Conservation (phyloP, 2,797 vertebrate genomes). For the Lerista edwardsae region DNA sequence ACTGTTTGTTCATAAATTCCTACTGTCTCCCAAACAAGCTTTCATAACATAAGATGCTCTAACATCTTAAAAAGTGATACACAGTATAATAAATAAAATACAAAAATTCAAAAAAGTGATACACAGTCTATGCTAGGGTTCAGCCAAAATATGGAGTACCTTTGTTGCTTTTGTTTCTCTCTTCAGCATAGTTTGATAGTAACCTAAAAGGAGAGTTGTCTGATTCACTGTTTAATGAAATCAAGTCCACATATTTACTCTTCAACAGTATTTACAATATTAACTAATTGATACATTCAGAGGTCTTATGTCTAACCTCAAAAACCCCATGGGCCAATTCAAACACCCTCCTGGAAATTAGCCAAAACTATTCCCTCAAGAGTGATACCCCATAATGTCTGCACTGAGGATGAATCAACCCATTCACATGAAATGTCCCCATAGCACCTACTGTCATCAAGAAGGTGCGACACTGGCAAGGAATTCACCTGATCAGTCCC, state of each 20-base stretch:
- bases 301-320: neutral
- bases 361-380: neutral
- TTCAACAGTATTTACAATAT: conserved; percentile 15
- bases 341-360: neutral
- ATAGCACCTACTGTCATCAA: neutral
- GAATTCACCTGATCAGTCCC: neutral
- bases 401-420: neutral
- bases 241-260: neutral
- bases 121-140: conserved; percentile 31
- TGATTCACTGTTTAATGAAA: conserved; percentile 19
- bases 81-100: too few relatives aligned
- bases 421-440: neutral
- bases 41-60: neutral
- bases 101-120: too few relatives aligned
- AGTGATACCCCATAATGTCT: neutral
- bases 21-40: neutral
- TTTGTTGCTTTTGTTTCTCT: conserved; percentile 69
- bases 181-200: conserved; percentile 70
- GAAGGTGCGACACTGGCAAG: neutral
- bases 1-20: neutral
- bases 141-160: conserved; percentile 64
- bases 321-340: neutral
- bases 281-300: neutral
- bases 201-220: conserved; percentile 66
- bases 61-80: conserved; percentile 1